Base-by-base conservation (phyloP, 2,113 vertebrate genomes). In the Chaetodon trifascialis region DNA sequence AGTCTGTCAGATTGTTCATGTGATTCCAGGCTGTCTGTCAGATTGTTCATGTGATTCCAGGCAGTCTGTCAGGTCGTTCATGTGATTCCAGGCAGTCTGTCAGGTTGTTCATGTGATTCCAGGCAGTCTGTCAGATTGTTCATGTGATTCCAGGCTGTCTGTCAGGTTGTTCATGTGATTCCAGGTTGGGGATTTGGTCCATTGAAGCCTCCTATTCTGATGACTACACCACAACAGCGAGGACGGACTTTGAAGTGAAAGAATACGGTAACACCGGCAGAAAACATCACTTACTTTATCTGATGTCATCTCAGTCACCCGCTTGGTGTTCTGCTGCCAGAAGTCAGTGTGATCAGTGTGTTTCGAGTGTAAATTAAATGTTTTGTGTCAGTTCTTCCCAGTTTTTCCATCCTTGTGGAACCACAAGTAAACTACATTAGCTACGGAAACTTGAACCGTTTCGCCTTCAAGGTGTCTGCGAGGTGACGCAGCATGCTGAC, bases 181-280 rank as follows among this genome's bases (percentile, higher is more conserved):
- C 8, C 58, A 99, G 98, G 86, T 96, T 95, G 55, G 98, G 98
- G 1, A 65, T 95, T 2, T 99, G 98, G 98, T 94, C 86, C 66
- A 96, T 99, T 68, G 92, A 95, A 90, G 98, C 97, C 17, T 93
- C 94, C 6, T 99, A 98, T 85, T 93, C 94, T n/a, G 90, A 94
- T 11, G 92, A 95, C 64, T 98, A 97, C 79, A 88, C 89, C 85
- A 98, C 97, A 8, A 90, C 80, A 60, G 95, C 94, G 10, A 84
- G 30, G 8, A 70, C 96, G 11, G 76, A 93, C 56, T 99, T 99
- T 94, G 97, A 98, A 93, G 93, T 99, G 15, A 97, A 97, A 91
- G 97, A 99, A 94, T 99, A 99, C 7, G 97, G 89, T 90, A 79
- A 59, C 10, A 52, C 10, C 58, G 5, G 1, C 9, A 34, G 5